Base-by-base conservation (phyloP, 2,113 vertebrate genomes). In the Solenodon paradoxus region DNA sequence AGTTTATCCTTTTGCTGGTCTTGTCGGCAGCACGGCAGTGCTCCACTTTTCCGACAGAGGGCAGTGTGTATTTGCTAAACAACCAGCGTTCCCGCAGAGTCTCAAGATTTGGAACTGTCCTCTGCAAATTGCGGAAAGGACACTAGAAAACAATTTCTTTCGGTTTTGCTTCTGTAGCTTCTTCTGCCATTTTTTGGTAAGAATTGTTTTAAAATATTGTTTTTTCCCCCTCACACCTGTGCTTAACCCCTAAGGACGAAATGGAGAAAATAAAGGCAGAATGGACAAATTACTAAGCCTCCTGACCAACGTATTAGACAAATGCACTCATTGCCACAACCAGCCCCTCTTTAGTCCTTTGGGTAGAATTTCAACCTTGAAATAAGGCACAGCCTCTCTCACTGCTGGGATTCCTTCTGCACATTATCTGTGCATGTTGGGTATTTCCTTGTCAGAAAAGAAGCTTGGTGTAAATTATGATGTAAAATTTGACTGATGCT, bases 1-100 rank as follows among this genome's bases (percentile, higher is more conserved):
- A 20, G 63, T 30, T 94, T 68, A 63, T 84, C 75, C n/a, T 92
- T 83, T 32, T 3, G 47, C 3, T 0, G 4, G 10, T 9, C 49
- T 51, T n/a, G 22, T 17, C 26, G 38, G 90, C 69, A 3, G 2
- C 20, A 45, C 15, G 3, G 0, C 49, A 90, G 22, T 95, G 10
- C 2, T 12, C 38, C 6, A 0, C 64, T 87, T 96, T 66, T 51
- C 98, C 98, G 95, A 98, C 82, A 98, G 98, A 98, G 98, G 98
- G 98, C 98, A 98, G 96, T 98, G 92, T 98, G 97, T 97, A 77
- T 97, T 98, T 97, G 96, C 94, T 78, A 61, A 98, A 98, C 24
- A 82, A 7, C 20, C 72, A n/a, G 2, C 47, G 0, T 0, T 26
- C 47, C 32, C 5, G 9, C 9, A 2, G 47, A 13, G 0, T 55